Conservation (phyloP, 2,888 invertebrate species). For the Branchipolynoe longqiensis region DNA sequence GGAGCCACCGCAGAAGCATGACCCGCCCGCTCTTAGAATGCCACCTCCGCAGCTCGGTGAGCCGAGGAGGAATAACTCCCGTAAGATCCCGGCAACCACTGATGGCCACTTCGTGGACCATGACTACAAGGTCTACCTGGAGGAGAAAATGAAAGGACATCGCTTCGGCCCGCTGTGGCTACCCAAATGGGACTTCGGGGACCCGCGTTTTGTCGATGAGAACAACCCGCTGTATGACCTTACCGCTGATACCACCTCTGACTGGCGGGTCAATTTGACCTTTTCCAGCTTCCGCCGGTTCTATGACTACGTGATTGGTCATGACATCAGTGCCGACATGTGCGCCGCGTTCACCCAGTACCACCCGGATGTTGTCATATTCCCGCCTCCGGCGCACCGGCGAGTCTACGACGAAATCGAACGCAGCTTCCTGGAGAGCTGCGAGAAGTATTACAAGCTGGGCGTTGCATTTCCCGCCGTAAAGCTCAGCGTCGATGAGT, state of each 20-base stretch:
- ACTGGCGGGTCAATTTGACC: conserved; percentile 70
- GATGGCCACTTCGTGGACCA: conserved; percentile 62
- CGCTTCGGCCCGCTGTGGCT: conserved; percentile 68
- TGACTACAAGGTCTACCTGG: conserved; percentile 68
- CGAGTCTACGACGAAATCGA: conserved; percentile 42
- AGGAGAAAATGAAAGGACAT: conserved; percentile 69
- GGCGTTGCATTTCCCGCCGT: neutral
- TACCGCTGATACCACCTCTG: conserved; percentile 64
- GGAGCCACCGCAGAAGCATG: conserved; percentile 63
- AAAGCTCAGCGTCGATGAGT: conserved; percentile 16
- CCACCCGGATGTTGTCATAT: conserved; percentile 12
- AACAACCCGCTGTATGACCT: conserved; percentile 72
- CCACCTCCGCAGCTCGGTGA: neutral
- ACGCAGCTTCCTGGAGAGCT: neutral
- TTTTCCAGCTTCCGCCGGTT: conserved; percentile 69
- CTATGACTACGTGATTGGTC: conserved; percentile 67
- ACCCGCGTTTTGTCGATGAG: conserved; percentile 71
- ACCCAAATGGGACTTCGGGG: conserved; percentile 70
- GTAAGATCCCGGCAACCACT: neutral
- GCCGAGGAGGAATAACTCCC: neutral
- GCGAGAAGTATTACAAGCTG: conserved; percentile 33
- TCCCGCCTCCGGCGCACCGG: conserved; percentile 18
- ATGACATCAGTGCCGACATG: neutral
- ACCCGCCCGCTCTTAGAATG: neutral
- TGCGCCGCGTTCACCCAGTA: conserved; percentile 24